Conservation (phyloP, 2,113 vertebrate species). For the Chlamydotis undulata region DNA sequence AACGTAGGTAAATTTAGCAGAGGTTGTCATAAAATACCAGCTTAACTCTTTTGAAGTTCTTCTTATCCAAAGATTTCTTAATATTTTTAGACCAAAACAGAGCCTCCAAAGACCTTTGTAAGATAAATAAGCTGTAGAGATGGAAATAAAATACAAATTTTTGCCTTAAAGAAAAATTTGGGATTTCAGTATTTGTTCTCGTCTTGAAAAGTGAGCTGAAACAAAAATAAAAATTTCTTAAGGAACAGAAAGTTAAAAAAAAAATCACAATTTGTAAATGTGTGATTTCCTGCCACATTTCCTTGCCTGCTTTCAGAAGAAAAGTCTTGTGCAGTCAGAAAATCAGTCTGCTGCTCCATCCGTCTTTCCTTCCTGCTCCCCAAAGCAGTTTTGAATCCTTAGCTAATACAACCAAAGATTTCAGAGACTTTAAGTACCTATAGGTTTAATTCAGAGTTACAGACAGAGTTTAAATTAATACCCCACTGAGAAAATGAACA, state of each 20-base stretch:
- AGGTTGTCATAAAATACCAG: not conserved
- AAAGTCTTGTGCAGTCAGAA: not conserved
- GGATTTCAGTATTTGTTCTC: not conserved
- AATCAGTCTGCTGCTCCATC: not conserved
- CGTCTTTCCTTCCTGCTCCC: not conserved
- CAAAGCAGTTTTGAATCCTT: not conserved
- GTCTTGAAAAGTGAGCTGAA: not conserved
- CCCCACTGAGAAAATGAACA: not conserved
- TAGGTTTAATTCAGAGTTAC: not conserved
- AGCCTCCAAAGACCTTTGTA: not conserved
- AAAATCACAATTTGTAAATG: not conserved
- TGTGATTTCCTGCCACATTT: not conserved
- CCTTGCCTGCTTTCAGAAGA: not conserved
- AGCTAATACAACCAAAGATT: not conserved
- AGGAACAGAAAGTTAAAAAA: not conserved
- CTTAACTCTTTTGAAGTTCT: not conserved
- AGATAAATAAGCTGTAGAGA: not conserved
- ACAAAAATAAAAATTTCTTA: not conserved
- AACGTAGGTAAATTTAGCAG: not conserved
- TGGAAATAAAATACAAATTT: not conserved
- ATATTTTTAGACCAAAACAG: not conserved
- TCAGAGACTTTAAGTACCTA: not conserved
- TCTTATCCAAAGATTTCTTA: not conserved
- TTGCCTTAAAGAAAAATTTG: not conserved
- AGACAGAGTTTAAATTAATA: not conserved